Conservation (phyloP, 2,888 invertebrate species). For the Perizoma flavofasciatum region DNA sequence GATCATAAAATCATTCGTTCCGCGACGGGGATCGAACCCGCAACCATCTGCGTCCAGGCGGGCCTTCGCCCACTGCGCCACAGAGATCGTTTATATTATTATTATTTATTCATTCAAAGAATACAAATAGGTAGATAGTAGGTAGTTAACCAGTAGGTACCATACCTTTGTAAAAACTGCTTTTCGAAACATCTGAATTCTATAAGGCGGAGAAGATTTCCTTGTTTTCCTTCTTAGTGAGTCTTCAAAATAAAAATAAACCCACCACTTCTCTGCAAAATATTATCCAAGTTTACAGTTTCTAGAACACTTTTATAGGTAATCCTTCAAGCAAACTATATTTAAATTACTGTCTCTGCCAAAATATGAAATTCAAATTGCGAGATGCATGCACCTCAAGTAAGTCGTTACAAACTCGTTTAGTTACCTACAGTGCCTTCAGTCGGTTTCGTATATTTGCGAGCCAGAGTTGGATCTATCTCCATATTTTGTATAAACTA, state of each 20-base stretch:
- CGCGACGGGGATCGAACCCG: no score
- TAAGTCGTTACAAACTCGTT: constrained; percentile 68
- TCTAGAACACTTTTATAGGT: constrained; percentile 39
- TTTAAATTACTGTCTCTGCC: constrained; percentile 50
- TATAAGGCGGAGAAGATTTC: no score
- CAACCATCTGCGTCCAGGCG: no score
- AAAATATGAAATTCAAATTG: constrained; percentile 62
- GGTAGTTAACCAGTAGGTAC: no score
- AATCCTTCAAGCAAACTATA: constrained; percentile 42
- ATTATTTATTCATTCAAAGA: no score
- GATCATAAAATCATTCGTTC: no score
- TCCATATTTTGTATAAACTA: constrained; percentile 20
- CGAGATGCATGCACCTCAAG: constrained; percentile 58
- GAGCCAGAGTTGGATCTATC: constrained; percentile 19
- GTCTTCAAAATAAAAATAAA: constrained; percentile 12
- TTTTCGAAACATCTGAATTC: no score
- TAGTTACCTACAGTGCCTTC: constrained; percentile 49
- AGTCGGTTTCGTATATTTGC: constrained; percentile 44
- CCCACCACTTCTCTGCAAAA: constrained; percentile 10
- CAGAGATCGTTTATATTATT: no score
- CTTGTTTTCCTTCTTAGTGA: constrained; percentile 4
- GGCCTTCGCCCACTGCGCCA: no score
- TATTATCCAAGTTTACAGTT: constrained; percentile 29
- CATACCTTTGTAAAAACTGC: no score
- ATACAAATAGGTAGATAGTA: no score